These are phyloP conservation scores for Cebidichthys violaceus DNA, from an alignment of 2,113 vertebrate genomes.

Conservation along the genomic window DNA sequence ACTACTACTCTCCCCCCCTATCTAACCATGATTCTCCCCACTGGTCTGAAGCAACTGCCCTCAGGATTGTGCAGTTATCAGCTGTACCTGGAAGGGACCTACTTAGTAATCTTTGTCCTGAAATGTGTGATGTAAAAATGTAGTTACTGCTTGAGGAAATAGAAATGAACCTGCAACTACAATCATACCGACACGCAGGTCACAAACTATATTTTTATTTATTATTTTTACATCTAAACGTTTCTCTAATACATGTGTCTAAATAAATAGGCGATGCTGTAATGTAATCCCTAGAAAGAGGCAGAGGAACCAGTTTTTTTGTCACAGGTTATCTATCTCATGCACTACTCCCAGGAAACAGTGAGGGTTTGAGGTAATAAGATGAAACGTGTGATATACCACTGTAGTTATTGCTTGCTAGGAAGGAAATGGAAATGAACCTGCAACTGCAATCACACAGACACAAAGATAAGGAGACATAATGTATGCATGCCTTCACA, in stretches of 20 bases:
- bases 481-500: conserved; percentile 21
- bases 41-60: conserved; percentile 34
- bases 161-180: conserved; percentile 2
- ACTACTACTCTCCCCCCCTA: background rate
- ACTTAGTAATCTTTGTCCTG: background rate
- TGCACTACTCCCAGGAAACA: background rate
- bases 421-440: background rate
- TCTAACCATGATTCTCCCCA: conserved; percentile 22
- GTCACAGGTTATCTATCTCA: background rate
- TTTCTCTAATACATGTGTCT: background rate
- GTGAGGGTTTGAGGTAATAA: background rate
- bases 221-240: background rate
- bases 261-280: too few species aligned
- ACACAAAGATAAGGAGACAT: conserved; percentile 18
- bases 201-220: background rate
- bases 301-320: background rate
- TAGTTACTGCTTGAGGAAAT: background rate
- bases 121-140: conserved; percentile 8
- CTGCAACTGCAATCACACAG: conserved; percentile 16
- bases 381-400: background rate
- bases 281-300: background rate
- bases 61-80: conserved; percentile 13
- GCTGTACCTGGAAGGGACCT: conserved; percentile 6
- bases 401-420: background rate
- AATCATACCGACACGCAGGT: background rate